A percentile compares a stretch with the other conserved stretches of the same genome.
phyloP scores from a whole-genome alignment of 2,113 vertebrate species.

The Rhea pennata region DNA sequence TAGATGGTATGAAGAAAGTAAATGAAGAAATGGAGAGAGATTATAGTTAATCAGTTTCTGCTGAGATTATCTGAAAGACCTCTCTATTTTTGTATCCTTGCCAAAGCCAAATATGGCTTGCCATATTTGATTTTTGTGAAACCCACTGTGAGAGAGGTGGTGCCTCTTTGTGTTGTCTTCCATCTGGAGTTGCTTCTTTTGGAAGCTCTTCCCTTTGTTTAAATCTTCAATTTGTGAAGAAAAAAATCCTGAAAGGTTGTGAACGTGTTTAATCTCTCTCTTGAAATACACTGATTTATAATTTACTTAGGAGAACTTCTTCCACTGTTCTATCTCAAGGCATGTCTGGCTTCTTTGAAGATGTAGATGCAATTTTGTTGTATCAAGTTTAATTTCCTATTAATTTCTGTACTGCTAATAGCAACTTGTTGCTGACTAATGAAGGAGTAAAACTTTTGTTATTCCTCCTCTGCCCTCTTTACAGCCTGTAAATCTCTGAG shows the following conservation, averaged over 20 bases:
- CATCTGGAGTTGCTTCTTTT: not conserved
- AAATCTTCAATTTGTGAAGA: not conserved
- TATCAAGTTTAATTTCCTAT: not conserved
- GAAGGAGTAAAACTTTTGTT: not conserved
- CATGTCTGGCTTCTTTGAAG: not conserved
- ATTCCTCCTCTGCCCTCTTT: not conserved
- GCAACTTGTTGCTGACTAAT: not conserved
- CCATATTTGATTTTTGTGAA: conserved; percentile 6
- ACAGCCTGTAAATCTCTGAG: not conserved
- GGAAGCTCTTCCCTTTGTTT: not conserved
- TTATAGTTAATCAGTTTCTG: not conserved
- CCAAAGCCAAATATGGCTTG: conserved; percentile 18
- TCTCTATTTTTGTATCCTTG: not conserved
- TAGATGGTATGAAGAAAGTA: not conserved
- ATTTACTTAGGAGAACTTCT: not conserved
- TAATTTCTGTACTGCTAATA: not conserved
- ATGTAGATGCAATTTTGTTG: not conserved
- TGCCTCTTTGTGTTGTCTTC: not conserved
- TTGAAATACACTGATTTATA: not conserved
- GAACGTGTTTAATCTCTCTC: not conserved
- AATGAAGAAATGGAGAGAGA: not conserved
- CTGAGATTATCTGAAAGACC: not conserved
- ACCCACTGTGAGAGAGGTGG: not conserved
- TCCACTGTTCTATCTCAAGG: not conserved
- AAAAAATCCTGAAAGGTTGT: not conserved